Base-by-base conservation (phyloP, 2,888 invertebrate genomes). In the Lasioglossum lativentre region DNA sequence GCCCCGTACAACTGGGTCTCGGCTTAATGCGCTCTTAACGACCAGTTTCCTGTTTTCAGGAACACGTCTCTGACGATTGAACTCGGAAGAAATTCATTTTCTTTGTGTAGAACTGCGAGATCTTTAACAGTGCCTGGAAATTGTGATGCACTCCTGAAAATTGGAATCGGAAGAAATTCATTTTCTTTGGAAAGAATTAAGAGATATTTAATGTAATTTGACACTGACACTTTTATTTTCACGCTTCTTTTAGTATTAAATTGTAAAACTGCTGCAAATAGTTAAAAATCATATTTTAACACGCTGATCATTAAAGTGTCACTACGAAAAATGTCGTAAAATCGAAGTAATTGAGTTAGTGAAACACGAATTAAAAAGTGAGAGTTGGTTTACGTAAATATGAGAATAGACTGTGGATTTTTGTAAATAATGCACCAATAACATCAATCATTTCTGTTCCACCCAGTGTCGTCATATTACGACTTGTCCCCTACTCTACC, bases 1-100 rank as follows among this genome's bases (percentile, higher is more conserved):
- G 27, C 14, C 14, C 14, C 63, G 30, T 63, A 14, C 30, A 30
- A 63, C 16, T 30, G 8, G 30, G 27, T 16, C 63, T 30, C 30
- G 30, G 63, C 30, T 63, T 63, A 63, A 63, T 30, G 63, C 30
- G 63, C 16, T 63, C 63, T 14, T 63, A 63, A 63, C 30, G 30
- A 63, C 63, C 30, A 5, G 27, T 30, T 30, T 63, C 63, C 56
- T 56, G n/a, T 56, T 56, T 56, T 56, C 2, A 56, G 56, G 4
- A 56, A 56, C 56, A 10, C 56, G n/a, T 12, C n/a, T 56, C n/a
- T n/a, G 4, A 56, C 56, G n/a, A 56, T 56, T n/a, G 56, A n/a
- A 56, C 56, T n/a, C 56, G 56, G n/a, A 56, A 56, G 56, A n/a
- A 56, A 56, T 56, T 56, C n/a, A 56, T 56, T 56, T n/a, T n/a